Base-by-base conservation (phyloP, 35 echinoderm and acorn worm species). In the Hemicentrotus pulcherrimus region DNA sequence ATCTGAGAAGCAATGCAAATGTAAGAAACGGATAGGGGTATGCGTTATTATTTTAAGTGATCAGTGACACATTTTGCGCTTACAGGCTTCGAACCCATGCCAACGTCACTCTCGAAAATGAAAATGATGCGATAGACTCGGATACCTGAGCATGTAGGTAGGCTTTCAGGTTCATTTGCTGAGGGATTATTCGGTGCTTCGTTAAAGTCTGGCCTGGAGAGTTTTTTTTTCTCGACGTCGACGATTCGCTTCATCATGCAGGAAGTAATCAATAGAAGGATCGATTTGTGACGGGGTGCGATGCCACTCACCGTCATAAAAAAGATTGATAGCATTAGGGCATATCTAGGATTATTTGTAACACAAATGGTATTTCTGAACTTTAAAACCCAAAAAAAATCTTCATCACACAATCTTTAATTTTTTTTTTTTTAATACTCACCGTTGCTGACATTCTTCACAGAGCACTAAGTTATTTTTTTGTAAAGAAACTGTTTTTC, bases 11-110 rank as follows among this genome's bases (percentile, higher is more conserved):
- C 24, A 30, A 78, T 78, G 65, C 65, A 78, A 78, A 78, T 78
- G 65, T 78, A 78, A 78, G 65, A 78, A 78, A 78, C 22, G 65
- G 22, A 78, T 22, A 78, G 65, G 65, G 65, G 19, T 78, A n/a
- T 78, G 65, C 24, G 65, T 78, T 78, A 78, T 78, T 78, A 78
- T 78, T 78, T 78, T 78, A 78, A 78, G 65, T 78, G 65, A 22
- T n/a, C 65, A 78, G 65, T 78, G 65, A 78, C 65, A 78, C 19
- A 22, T 7, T 78, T 78, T 6, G 22, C 22, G 19, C 65, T 78
- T 78, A 6, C 65, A 28, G 65, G 65, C 65, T n/a, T 5, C 4
- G 65, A 78, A 78, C 65, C 24, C 1, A n/a, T 78, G 65, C 24
- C 65, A 28, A 28, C 24, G 65, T 78, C 65, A 78, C 22, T 78